Evolutionary conservation across 2,888 invertebrate species (phyloP).

Genomic region (Antitype chi): DNA sequence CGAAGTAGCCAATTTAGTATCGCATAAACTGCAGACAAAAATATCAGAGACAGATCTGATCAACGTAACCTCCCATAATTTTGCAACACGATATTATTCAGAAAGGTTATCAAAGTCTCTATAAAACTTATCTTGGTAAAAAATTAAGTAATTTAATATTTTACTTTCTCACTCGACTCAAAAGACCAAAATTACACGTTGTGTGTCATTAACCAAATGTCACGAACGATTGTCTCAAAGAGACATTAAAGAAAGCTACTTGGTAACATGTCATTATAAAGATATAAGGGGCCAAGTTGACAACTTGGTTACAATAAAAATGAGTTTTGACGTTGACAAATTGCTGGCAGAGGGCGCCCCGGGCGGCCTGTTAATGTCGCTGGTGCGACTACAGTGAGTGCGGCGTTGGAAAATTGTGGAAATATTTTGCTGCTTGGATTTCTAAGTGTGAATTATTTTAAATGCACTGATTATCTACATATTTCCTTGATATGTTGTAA

Average conservation of each 20-base stretch:
- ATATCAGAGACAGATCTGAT: constrained; percentile 50
- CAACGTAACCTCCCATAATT: constrained; percentile 46
- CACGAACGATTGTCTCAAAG: constrained; percentile 65
- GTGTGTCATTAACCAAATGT: constrained; percentile 64
- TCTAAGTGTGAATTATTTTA: background rate
- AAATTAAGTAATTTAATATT: constrained; percentile 60
- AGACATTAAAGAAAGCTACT: constrained; percentile 69
- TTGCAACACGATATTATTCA: constrained; percentile 50
- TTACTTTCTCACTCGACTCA: constrained; percentile 55
- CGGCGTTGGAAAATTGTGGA: constrained; percentile 40
- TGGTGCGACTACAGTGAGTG: constrained; percentile 59
- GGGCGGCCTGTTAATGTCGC: constrained; percentile 75
- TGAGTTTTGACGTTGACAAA: constrained; percentile 83
- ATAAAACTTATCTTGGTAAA: constrained; percentile 40
- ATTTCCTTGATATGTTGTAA: background rate
- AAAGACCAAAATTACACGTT: constrained; percentile 62
- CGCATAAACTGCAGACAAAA: constrained; percentile 34
- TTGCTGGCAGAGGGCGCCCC: constrained; percentile 74
- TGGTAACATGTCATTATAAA: constrained; percentile 78
- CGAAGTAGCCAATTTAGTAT: constrained; percentile 18
- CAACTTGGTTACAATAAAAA: constrained; percentile 83
- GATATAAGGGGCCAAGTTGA: constrained; percentile 79
- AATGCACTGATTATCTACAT: background rate
- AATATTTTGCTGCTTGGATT: constrained; percentile 6
- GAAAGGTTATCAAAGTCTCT: constrained; percentile 51